Percentiles rank a stretch among this genome's conserved stretches.
These are phyloP conservation scores for Belgica antarctica DNA, from an alignment of 2,888 invertebrate genomes.

Conservation along the genomic window DNA sequence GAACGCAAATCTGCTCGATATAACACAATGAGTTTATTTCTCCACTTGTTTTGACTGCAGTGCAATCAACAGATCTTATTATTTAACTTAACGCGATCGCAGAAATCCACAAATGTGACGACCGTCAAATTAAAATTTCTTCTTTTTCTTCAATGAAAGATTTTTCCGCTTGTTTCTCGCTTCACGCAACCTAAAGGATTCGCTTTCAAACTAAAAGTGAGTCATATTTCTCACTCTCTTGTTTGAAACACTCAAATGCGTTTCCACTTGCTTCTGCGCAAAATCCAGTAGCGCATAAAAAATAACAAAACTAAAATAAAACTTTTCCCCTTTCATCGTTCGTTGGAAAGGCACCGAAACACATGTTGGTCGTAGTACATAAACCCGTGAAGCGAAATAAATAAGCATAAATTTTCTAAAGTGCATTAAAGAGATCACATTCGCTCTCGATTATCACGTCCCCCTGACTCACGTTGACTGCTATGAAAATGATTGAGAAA, in stretches of 20 bases:
- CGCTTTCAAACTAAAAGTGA: constrained; percentile 30
- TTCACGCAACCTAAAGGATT: constrained; percentile 30
- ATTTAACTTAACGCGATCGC: too few species aligned
- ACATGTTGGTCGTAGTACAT: constrained; percentile 35
- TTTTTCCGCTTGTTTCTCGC: not conserved
- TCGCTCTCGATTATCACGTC: not conserved
- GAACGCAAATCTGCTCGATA: too few species aligned
- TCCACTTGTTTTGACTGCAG: too few species aligned
- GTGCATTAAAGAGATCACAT: not conserved
- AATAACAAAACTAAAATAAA: constrained; percentile 31
- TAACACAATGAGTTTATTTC: too few species aligned
- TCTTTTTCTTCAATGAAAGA: not conserved
- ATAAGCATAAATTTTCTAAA: constrained; percentile 1
- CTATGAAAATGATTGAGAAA: not conserved
- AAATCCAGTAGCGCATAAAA: constrained; percentile 24
- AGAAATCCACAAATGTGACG: too few species aligned
- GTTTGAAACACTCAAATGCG: constrained; percentile 21
- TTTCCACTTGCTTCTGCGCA: constrained; percentile 43
- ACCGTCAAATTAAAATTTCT: too few species aligned
- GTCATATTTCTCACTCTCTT: constrained; percentile 31
- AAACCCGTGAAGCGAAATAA: constrained; percentile 9
- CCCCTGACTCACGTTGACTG: not conserved
- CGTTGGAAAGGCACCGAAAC: constrained; percentile 15
- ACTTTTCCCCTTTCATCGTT: not conserved
- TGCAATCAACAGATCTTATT: too few species aligned